Evolutionary conservation across 2,797 vertebrate genomes (phyloP).

Genomic region (Cyclura pinguis): DNA sequence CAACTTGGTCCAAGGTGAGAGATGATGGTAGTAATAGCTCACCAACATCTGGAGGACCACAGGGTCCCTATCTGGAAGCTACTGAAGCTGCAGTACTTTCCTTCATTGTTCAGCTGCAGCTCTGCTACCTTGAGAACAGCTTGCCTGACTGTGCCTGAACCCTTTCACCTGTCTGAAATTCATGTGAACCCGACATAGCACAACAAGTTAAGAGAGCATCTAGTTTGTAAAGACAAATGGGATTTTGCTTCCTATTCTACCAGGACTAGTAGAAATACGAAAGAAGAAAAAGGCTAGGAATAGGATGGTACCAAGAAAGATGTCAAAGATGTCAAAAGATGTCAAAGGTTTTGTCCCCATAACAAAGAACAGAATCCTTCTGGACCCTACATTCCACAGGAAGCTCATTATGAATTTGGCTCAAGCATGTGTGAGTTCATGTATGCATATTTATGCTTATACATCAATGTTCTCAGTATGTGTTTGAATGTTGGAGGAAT

Average conservation of each 20-base stretch:
- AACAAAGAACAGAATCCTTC: neutral
- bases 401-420: no score
- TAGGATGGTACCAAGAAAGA: neutral
- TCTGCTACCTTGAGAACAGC: neutral
- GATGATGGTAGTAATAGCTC: neutral
- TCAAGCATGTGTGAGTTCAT: neutral
- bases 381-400: neutral
- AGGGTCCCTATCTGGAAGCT: neutral
- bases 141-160: neutral
- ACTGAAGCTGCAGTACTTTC: neutral
- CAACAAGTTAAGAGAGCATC: neutral
- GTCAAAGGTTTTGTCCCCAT: neutral
- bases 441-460: neutral
- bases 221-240: neutral
- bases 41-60: neutral
- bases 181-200: neutral
- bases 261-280: neutral
- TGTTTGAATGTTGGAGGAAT: neutral
- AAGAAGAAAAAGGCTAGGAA: no score
- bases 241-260: neutral
- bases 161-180: neutral
- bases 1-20: neutral
- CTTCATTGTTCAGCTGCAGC: neutral
- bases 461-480: neutral
- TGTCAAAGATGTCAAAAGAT: no score